These are phyloP conservation scores for Stichodactyla helianthus DNA, from an alignment of 64 coral and sea anemone genomes.

Conservation along the genomic window DNA sequence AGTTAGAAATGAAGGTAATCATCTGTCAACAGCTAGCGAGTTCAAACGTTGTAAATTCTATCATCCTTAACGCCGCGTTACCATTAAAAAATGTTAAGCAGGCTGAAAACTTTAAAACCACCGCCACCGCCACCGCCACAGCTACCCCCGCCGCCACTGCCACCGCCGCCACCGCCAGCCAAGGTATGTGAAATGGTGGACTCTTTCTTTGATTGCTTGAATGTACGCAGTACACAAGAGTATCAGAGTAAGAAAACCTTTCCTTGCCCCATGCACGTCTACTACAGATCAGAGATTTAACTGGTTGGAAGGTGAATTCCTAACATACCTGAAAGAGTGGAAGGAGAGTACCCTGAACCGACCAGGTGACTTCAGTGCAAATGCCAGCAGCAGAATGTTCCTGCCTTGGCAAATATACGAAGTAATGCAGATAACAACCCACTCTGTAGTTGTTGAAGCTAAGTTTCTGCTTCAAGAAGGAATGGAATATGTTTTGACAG, in stretches of 20 bases:
- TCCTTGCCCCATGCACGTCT: background rate
- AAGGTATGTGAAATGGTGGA: slow-evolving; percentile 28
- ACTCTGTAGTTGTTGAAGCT: background rate
- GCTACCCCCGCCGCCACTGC: no score
- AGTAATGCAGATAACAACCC: slow-evolving; percentile 31
- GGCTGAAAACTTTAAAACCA: no score
- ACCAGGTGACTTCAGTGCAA: slow-evolving; percentile 15
- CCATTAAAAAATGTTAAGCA: no score
- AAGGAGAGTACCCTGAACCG: slow-evolving; percentile 38
- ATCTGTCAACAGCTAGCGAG: no score
- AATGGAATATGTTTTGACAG: no score
- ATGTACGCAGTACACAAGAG: slow-evolving; percentile 25
- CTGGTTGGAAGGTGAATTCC: slow-evolving; percentile 23
- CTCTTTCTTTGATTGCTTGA: slow-evolving; percentile 16
- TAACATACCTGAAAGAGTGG: slow-evolving; percentile 45
- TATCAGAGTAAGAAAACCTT: slow-evolving; percentile 8
- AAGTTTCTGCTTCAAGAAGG: no score
- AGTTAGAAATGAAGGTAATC: no score
- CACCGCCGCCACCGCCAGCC: no score
- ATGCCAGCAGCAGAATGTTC: slow-evolving; percentile 44
- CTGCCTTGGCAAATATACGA: slow-evolving; percentile 37
- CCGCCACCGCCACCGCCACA: no score
- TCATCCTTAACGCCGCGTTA: no score
- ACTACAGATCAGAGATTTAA: slow-evolving; percentile 18
- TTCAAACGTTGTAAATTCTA: no score